Evolutionary conservation across 2,888 invertebrate species (phyloP), one percentile per base, ranked within the genome.

Genomic region (Clivina fossor): DNA sequence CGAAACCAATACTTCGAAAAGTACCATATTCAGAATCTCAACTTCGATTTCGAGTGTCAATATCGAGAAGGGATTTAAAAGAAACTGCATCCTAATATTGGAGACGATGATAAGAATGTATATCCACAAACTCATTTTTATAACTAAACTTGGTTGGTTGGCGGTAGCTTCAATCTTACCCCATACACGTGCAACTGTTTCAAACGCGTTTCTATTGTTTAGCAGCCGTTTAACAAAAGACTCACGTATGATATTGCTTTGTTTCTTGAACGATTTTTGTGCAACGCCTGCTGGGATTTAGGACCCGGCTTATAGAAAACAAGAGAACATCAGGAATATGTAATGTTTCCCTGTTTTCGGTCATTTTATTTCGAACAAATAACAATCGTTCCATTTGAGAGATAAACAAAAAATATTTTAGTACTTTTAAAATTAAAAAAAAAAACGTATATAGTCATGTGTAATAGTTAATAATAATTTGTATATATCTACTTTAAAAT

Each of bases 231-330:
- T 50, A 50, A 41, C 38, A 50, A 50, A 50, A 50, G 26, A 22
- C 32, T 41, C 53, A 53, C 53, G 53, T 53, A 43, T 41, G 53
- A 53, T 53, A 53, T 53, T 53, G 53, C 53, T 53, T 53, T 53
- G 43, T 43, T 53, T 53, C 44, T 33, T 32, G 24, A 51, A 43
- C 41, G 53, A 53, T 53, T 53, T 53, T 53, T 53, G 41, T 50
- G 20, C 16, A 15, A 49, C 38, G 49, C 38, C 38, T 26, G 28
- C 38, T 38, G 38, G 49, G 49, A 49, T 49, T 49, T 49, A 49
- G 33, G 18, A 28, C 37, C 4, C 30, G 50, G 40, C 41, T 50
- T 50, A 50, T 50, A 50, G 50, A 50, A 50, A 41, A 50, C 50
- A 20, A 50, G 30, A 24, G 30, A 50, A 33, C 47, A 47, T 47